Evolutionary conservation across 1,140 invertebrate genomes (phyloP).

Genomic region (Listronotus bonariensis): DNA sequence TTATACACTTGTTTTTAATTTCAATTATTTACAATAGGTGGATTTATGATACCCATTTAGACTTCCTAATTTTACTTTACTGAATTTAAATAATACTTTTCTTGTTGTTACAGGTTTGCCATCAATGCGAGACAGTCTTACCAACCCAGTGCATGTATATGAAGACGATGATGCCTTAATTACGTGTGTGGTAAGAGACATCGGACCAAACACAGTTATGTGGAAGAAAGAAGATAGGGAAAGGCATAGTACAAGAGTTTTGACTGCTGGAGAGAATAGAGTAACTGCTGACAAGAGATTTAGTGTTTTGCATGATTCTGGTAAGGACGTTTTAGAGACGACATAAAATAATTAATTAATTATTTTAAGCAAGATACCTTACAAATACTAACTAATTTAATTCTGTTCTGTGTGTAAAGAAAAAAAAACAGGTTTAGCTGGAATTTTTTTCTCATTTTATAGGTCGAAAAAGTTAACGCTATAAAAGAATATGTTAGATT

Average conservation of each 20-base stretch:
- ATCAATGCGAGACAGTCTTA: slow-evolving; percentile 54
- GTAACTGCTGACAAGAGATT: slow-evolving; percentile 74
- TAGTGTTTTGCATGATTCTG: slow-evolving; percentile 72
- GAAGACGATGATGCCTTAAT: slow-evolving; percentile 76
- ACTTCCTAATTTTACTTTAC: too few relatives aligned
- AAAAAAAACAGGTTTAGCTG: too few relatives aligned
- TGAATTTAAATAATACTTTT: slow-evolving; percentile 3
- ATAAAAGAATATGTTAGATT: too few relatives aligned
- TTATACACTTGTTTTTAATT: too few relatives aligned
- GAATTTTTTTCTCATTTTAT: too few relatives aligned
- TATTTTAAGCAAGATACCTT: too few relatives aligned
- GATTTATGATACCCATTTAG: too few relatives aligned
- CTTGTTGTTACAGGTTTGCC: slow-evolving; percentile 49
- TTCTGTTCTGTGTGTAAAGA: too few relatives aligned
- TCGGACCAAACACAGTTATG: slow-evolving; percentile 69
- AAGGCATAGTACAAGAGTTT: slow-evolving; percentile 59
- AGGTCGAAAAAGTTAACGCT: too few relatives aligned
- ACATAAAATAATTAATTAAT: too few relatives aligned
- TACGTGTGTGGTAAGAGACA: slow-evolving; percentile 74
- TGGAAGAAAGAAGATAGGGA: slow-evolving; percentile 71
- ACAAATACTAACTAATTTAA: too few relatives aligned
- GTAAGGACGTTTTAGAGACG: slow-evolving; percentile 58
- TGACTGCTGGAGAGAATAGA: slow-evolving; percentile 73
- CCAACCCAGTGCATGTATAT: slow-evolving; percentile 58
- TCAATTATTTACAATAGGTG: too few relatives aligned